Base-by-base conservation (phyloP, 2,797 vertebrate species). In the Myotis planiceps region DNA sequence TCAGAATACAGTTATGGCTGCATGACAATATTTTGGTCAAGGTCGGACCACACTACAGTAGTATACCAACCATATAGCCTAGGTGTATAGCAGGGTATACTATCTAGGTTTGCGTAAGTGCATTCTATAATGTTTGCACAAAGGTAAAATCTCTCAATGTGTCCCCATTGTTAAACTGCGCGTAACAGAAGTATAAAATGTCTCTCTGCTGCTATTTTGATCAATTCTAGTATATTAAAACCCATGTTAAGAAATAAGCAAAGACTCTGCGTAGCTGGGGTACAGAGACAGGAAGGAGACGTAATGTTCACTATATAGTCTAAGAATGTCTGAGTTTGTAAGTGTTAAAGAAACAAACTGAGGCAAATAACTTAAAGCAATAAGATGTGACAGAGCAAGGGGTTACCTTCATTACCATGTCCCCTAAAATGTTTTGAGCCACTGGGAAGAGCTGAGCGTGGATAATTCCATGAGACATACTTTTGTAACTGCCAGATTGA, bases 201-300 rank as follows among this genome's bases (percentile, higher is more conserved):
- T 16, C 1, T 9, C 32, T 86, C 68, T 69, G 65, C 71, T 79
- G 18, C 39, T 75, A 21, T 82, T 84, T 76, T 79, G 19, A 55
- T 86, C 19, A 45, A 45, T 87, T 95, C 58, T 88, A 21, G 49
- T 60, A 8, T 94, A 19, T 66, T 79, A 81, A 89, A 96, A 80
- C 4, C 25, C 29, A 12, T 45, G 66, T 78, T 42, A 93, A 74
- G 55, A 85, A 93, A 82, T 19, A 65, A 86, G 42, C 78, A 75
- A 92, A 68, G 23, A 69, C 42, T 25, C 39, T 88, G 39, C 21
- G 37, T 60, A 29, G 2, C 58, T 69, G 37, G 55, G 45, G n/a
- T 45, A 9, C 63, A 68, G 9, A 10, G n/a, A 3, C 69, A 75
- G 75, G 42, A 88, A 85, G 49, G 34, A 74, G 49, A 53, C 45